A percentile compares a stretch with the other conserved stretches of the same genome.
Conservation (phyloP, 2,797 vertebrate genomes). For the Spinus olivaceus region DNA sequence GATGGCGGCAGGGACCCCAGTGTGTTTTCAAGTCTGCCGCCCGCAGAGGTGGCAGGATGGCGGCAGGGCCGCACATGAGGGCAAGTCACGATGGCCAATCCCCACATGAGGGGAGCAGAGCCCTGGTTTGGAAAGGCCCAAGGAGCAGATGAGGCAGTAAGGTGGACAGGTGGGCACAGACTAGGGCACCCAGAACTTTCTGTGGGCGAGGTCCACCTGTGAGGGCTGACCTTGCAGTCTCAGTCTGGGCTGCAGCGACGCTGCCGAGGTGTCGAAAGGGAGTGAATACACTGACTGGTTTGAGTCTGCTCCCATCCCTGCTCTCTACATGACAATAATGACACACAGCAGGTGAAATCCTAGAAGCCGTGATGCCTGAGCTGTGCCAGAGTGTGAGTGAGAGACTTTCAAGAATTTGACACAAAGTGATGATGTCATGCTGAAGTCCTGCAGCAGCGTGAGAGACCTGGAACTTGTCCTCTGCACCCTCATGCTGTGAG, state of each 20-base stretch:
- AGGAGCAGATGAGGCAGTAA: neutral
- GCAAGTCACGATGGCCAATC: neutral
- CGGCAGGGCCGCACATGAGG: rapidly evolving
- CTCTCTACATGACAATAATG: neutral
- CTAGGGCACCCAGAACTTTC: neutral
- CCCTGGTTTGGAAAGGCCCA: neutral
- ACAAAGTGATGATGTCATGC: rapidly evolving
- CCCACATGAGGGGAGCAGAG: neutral
- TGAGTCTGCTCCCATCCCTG: neutral
- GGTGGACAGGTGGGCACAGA: neutral
- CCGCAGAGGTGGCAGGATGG: neutral
- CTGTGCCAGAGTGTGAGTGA: neutral
- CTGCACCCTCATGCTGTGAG: rapidly evolving
- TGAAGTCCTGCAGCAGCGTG: neutral
- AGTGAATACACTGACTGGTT: neutral
- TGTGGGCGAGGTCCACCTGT: rapidly evolving
- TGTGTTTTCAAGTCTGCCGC: neutral
- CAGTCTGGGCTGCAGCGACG: neutral
- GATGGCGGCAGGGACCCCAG: neutral
- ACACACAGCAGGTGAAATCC: neutral
- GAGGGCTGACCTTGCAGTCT: neutral
- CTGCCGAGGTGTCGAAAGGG: neutral
- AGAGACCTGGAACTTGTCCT: neutral
- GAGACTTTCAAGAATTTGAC: neutral
- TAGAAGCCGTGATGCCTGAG: neutral